These are phyloP conservation scores for Conomelus anceps DNA, from an alignment of 2,888 invertebrate species.

Conservation along the genomic window DNA sequence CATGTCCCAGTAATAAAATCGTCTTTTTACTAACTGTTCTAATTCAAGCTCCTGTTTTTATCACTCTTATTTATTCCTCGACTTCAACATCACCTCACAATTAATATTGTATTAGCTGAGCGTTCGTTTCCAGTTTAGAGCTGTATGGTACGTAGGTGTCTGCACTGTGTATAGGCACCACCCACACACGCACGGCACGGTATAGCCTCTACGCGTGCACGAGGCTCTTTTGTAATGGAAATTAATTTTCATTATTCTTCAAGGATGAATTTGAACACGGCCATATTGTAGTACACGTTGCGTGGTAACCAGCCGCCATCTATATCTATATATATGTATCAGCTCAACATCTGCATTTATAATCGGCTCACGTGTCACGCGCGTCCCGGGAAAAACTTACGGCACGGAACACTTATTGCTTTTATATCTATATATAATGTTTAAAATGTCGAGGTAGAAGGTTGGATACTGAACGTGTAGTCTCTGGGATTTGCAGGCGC, in stretches of 20 bases:
- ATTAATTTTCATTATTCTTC: not conserved
- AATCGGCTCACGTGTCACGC: not conserved
- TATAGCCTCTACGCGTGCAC: not conserved
- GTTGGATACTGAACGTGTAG: too few species aligned
- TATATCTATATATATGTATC: not conserved
- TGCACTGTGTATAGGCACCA: not conserved
- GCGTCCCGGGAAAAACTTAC: not conserved
- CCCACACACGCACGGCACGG: not conserved
- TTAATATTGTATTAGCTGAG: not conserved
- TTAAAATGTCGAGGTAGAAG: not conserved
- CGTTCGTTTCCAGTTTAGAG: not conserved
- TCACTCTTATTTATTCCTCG: not conserved
- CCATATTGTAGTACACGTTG: not conserved
- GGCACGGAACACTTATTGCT: too few species aligned
- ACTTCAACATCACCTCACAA: not conserved
- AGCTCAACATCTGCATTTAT: not conserved
- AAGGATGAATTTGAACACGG: not conserved
- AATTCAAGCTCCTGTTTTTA: not conserved
- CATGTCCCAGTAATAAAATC: not conserved
- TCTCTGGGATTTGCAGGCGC: too few species aligned
- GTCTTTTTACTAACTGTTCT: not conserved
- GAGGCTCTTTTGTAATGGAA: not conserved
- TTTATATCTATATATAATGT: not conserved
- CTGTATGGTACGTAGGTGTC: not conserved
- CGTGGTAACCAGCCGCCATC: not conserved